Evolutionary conservation across 2,888 invertebrate genomes (phyloP), one percentile per base, ranked within the genome.

Genomic region (Cylloceria caligata): DNA sequence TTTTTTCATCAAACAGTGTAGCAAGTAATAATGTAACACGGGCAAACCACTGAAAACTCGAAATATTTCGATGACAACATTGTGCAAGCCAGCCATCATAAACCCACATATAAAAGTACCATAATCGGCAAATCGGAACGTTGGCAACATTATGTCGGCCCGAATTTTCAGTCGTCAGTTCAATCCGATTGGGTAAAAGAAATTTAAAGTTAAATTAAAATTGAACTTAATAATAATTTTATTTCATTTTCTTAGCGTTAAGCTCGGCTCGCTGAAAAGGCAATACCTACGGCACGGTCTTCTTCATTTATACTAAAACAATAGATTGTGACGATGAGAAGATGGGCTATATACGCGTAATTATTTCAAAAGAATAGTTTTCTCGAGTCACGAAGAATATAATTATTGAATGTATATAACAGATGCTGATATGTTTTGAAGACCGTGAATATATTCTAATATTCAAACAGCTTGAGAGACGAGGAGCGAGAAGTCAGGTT

Each of bases 361-460:
- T 60, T 45, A 27, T 11, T 55, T 60, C 30, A 13, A 65, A 39
- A 49, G 21, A 64, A 64, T 52, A 36, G 30, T 71, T 42, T 45
- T 39, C 36, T 42, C 52, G 47, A 60, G 16, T 57, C 36, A n/a
- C 27, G 60, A 30, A 24, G 27, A 68, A 64, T 69, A 55, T 16
- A 65, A 74, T 69, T 34, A 78, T 81, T 52, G 62, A 78, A 69
- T 78, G 73, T 55, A 30, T n/a, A n/a, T 71, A 81, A 81, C 73
- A 72, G 55, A 75, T 83, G 75, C 71, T 84, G 84, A 84, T 84
- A 83, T 83, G 84, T 84, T 49, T 80, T 62, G 72, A 80, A 80
- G 80, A 84, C 71, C 80, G 80, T 74, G 73, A 77, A 71, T 62
- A 57, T 55, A 19, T 16, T 78, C 57, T 42, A 42, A 49, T 57